Percentiles rank a stretch among this genome's conserved stretches.
These are phyloP conservation scores for Sterna hirundo DNA, from an alignment of 2,113 vertebrate species.

Conservation along the genomic window DNA sequence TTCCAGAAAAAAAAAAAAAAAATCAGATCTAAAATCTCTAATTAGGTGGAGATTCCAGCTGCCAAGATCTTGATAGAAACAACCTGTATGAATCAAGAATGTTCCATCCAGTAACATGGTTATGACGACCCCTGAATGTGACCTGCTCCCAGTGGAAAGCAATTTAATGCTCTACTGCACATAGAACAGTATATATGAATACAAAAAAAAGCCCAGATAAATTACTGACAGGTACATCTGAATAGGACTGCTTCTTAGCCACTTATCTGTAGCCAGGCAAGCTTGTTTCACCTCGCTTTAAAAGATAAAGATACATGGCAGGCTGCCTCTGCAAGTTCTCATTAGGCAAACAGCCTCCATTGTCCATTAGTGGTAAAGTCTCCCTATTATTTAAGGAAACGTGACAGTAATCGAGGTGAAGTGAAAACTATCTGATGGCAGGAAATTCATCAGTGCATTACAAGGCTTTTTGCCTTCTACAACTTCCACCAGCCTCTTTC, in stretches of 20 bases:
- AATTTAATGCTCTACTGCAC: slow-evolving; percentile 85
- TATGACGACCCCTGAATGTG: slow-evolving; percentile 72
- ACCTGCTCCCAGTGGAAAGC: slow-evolving; percentile 82
- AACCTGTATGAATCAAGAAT: slow-evolving; percentile 18
- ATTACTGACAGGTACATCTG: slow-evolving; percentile 79
- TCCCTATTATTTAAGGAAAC: slow-evolving; percentile 66
- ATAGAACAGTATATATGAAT: slow-evolving; percentile 79
- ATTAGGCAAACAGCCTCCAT: slow-evolving; percentile 61
- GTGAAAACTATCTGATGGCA: slow-evolving; percentile 52
- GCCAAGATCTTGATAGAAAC: slow-evolving; percentile 67
- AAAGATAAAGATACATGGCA: slow-evolving; percentile 70
- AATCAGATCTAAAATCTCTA: slow-evolving; percentile 29
- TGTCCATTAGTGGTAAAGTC: slow-evolving; percentile 29
- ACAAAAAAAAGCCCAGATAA: slow-evolving; percentile 79
- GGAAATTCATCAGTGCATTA: slow-evolving; percentile 53
- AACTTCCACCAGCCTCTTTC: background rate
- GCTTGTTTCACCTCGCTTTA: slow-evolving; percentile 70
- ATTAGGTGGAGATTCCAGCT: slow-evolving; percentile 66
- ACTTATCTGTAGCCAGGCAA: slow-evolving; percentile 73
- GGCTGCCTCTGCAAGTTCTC: slow-evolving; percentile 64
- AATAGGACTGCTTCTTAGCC: slow-evolving; percentile 58
- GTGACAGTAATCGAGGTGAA: slow-evolving; percentile 61
- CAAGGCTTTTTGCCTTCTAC: slow-evolving; percentile 29
- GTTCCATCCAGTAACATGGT: slow-evolving; percentile 19
- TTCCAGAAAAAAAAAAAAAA: background rate